Percentiles rank a stretch among this genome's conserved stretches.
phyloP scores from a whole-genome alignment of 2,113 vertebrate genomes.

The Ovis aries region DNA sequence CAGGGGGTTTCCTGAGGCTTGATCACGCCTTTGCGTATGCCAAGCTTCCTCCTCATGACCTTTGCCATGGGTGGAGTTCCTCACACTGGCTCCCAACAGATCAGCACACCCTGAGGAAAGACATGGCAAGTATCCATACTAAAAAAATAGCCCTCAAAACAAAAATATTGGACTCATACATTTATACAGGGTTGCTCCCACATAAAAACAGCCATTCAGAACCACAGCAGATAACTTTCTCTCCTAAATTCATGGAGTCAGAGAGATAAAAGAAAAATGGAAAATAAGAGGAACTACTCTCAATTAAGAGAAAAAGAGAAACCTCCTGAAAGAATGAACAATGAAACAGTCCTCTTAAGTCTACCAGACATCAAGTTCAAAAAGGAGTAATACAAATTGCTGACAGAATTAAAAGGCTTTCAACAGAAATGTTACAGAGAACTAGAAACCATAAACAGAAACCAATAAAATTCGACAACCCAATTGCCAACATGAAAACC shows the following conservation, averaged over 20 bases:
- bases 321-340: background rate
- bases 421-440: background rate
- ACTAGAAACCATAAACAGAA: background rate
- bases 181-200: background rate
- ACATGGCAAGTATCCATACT: background rate
- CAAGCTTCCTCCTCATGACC: too few species aligned
- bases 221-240: background rate
- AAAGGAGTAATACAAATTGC: background rate
- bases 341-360: background rate
- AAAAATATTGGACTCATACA: background rate
- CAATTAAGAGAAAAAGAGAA: background rate
- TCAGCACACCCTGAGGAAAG: background rate
- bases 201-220: background rate
- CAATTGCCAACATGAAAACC: background rate
- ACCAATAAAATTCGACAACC: background rate
- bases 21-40: too few species aligned
- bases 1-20: too few species aligned
- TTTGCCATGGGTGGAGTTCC: too few species aligned
- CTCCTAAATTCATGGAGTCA: background rate
- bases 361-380: background rate
- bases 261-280: background rate
- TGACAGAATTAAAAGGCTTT: background rate
- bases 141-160: background rate
- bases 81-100: too few species aligned
- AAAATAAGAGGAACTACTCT: background rate